A percentile compares a stretch with the other conserved stretches of the same genome.
phyloP scores from a whole-genome alignment of 2,113 vertebrate species.

The Anarrhichthys ocellatus region DNA sequence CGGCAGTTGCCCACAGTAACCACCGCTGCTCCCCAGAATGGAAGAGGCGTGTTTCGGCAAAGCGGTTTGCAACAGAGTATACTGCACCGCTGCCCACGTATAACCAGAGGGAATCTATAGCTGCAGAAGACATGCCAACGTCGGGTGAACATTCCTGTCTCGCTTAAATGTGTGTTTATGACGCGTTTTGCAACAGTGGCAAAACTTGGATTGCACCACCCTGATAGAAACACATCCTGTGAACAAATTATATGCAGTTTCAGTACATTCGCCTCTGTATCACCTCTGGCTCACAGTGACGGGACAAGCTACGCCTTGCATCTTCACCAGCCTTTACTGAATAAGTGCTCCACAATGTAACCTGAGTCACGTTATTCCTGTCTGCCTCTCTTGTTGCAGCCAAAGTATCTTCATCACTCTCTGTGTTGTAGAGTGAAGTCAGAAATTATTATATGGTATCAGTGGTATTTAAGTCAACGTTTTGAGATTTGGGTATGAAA shows the following conservation, averaged over 20 bases:
- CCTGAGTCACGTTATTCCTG: constrained; percentile 28
- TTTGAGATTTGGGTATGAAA: neutral
- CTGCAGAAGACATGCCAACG: constrained; percentile 36
- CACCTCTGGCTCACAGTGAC: constrained; percentile 23
- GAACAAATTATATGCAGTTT: neutral
- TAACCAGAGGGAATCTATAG: constrained; percentile 45
- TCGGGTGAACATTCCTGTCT: constrained; percentile 52
- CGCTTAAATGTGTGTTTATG: constrained; percentile 31
- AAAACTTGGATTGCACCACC: neutral
- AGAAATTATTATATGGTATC: constrained; percentile 8
- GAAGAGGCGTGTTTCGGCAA: constrained; percentile 56
- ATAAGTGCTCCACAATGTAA: constrained; percentile 16
- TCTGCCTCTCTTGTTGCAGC: constrained; percentile 2
- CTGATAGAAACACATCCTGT: constrained; percentile 11
- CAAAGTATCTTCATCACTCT: constrained; percentile 3
- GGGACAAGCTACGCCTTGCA: neutral
- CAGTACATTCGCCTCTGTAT: constrained; percentile 19
- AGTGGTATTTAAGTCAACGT: neutral
- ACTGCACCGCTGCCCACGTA: constrained; percentile 59
- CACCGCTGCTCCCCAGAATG: constrained; percentile 54
- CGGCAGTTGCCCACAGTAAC: constrained; percentile 67
- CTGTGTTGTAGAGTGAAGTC: neutral
- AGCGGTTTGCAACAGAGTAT: constrained; percentile 59
- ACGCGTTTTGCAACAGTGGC: constrained; percentile 13
- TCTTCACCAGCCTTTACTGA: constrained; percentile 31